Percentiles rank a stretch among this genome's conserved stretches.
Evolutionary conservation across 2,888 invertebrate genomes (phyloP).

Genomic region (Pseudococcus jackbeardsleyi): DNA sequence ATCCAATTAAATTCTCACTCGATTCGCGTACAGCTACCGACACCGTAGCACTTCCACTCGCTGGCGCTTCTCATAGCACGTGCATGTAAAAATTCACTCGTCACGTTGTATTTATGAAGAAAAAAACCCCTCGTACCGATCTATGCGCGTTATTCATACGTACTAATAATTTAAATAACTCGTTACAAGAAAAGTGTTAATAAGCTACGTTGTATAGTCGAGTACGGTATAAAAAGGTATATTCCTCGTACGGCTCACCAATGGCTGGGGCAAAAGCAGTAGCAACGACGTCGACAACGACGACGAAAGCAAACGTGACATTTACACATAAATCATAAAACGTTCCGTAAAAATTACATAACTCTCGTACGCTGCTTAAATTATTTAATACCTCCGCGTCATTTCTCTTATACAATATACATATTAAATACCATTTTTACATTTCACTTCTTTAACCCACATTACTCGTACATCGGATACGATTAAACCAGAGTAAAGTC

Average conservation of each 20-base stretch:
- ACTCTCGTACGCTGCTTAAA: constrained; percentile 38
- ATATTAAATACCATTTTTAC: constrained; percentile 43
- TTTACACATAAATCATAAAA: constrained; percentile 51
- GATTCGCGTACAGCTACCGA: background rate
- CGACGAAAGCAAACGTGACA: constrained; percentile 49
- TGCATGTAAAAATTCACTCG: background rate
- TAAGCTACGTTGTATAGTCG: background rate
- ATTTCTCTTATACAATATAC: constrained; percentile 51
- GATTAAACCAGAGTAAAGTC: background rate
- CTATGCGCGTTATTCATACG: background rate
- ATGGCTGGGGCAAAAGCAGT: background rate
- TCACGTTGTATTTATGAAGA: constrained; percentile 1
- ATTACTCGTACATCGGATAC: constrained; percentile 13
- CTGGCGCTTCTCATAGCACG: constrained; percentile 9
- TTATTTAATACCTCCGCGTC: constrained; percentile 51
- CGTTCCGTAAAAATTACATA: constrained; percentile 45
- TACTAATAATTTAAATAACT: constrained; percentile 24
- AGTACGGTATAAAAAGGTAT: background rate
- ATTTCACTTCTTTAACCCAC: constrained; percentile 46
- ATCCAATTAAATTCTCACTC: constrained; percentile 25
- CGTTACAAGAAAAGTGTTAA: constrained; percentile 24
- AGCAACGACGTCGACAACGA: background rate
- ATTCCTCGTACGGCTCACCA: background rate
- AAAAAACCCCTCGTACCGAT: background rate
- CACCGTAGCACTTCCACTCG: background rate